Evolutionary conservation across 2,113 vertebrate species (phyloP).

Genomic region (Xiphorhynchus elegans): DNA sequence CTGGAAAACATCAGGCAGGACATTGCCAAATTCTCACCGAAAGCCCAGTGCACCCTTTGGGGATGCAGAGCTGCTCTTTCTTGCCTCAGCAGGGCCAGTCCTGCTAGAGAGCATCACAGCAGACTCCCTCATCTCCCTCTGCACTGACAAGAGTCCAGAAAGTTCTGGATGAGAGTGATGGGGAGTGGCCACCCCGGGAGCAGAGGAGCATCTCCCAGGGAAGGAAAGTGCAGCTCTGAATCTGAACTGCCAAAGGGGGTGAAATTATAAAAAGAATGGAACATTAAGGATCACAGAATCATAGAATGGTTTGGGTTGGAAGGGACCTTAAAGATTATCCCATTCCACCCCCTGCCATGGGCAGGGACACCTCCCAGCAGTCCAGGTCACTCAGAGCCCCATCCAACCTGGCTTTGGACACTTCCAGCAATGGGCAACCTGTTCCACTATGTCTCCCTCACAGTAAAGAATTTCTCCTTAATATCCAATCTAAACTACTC

Average conservation of each 20-base stretch:
- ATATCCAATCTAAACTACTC: accelerated
- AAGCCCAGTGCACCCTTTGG: background rate
- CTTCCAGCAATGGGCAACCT: accelerated
- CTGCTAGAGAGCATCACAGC: background rate
- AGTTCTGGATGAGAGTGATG: accelerated
- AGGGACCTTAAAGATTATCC: background rate
- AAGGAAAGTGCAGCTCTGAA: background rate
- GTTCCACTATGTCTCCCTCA: background rate
- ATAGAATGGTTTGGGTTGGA: background rate
- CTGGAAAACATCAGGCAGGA: background rate
- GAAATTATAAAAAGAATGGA: background rate
- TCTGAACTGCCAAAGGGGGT: background rate
- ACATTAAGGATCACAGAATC: background rate
- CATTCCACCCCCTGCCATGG: accelerated
- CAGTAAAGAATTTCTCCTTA: accelerated
- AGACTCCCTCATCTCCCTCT: background rate
- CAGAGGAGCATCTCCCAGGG: background rate
- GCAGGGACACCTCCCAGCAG: background rate
- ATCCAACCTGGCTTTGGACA: background rate
- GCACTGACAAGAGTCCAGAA: background rate
- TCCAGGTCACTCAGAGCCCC: accelerated
- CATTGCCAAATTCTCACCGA: background rate
- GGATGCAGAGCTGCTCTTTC: background rate
- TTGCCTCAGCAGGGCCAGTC: background rate
- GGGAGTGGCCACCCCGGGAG: background rate